Evolutionary conservation across 2,797 vertebrate genomes (phyloP), one percentile per base, ranked within the genome.

Genomic region (Calcarius lapponicus): DNA sequence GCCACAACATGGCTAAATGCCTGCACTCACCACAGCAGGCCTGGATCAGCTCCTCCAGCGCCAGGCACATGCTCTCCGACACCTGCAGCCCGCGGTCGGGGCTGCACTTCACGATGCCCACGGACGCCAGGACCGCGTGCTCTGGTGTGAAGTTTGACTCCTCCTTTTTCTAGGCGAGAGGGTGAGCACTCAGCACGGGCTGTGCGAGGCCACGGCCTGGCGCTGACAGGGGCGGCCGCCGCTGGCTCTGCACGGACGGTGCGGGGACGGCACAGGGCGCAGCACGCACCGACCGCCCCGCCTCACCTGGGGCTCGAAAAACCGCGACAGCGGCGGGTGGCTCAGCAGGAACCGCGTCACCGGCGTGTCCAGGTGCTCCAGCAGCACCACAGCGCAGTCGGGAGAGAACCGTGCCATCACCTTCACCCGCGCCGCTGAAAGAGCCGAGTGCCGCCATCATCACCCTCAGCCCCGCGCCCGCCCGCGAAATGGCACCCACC

Each of bases 281-380:
- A 8, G 58, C 32, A 13, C 15, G 24, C 25, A 53, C 54, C 29
- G 9, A 47, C 53, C 45, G 11, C 53, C 6, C 61, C 24, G 32
- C 2, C 98, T 98, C 96, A 98, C 96, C 50, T 97, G 98, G 9
- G 98, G 97, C 71, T 93, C 95, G 66, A 99, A 99, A 74, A 99
- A 32, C 43, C 97, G 97, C 4, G 97, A 94, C 61, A 98, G 96
- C 3, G 97, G 97, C 0, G 98, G 47, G 65, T 99, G 98, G 97
- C 98, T 99, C 8, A 96, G 96, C 56, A 99, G 97, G 91, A 99
- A 99, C 45, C 97, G 98, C 0, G 98, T 98, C n/a, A 98, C 93
- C 4, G 98, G 92, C 2, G 98, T 98, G 94, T 99, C 98, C 96
- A 99, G 97, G 24, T 97, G 98, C 83, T 99, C 98, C 75, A 99